Conservation (phyloP, 2,113 vertebrate genomes). For the Oryzias woworae region DNA sequence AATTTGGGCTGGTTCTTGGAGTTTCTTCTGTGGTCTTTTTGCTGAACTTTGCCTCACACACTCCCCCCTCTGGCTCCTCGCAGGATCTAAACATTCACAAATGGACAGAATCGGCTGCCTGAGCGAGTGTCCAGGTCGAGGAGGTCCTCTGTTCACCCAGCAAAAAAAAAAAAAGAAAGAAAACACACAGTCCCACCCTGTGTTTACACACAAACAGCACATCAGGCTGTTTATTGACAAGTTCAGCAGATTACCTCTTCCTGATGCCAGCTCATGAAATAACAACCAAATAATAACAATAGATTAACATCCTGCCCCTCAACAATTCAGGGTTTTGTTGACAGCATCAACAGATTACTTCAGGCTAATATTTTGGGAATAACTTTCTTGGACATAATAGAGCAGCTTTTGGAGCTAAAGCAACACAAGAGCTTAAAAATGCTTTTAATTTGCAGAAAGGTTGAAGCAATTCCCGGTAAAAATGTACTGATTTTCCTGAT, state of each 20-base stretch:
- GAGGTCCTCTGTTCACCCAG: background rate
- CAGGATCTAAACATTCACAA: no score
- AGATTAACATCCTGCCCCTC: slow-evolving; percentile 7
- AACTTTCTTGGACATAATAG: slow-evolving; percentile 36
- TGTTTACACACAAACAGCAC: slow-evolving; percentile 31
- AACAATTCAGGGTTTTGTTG: slow-evolving; percentile 51
- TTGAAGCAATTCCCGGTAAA: no score
- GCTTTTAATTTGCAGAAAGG: no score
- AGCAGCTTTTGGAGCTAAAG: background rate
- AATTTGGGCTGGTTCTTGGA: no score
- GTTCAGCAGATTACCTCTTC: slow-evolving; percentile 52
- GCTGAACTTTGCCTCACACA: slow-evolving; percentile 20
- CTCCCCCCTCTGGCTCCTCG: slow-evolving; percentile 6
- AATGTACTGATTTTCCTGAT: no score
- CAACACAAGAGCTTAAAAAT: no score
- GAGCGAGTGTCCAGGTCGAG: no score
- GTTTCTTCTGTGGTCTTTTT: background rate
- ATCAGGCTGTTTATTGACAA: slow-evolving; percentile 50
- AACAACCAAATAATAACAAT: slow-evolving; percentile 43
- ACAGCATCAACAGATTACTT: slow-evolving; percentile 58
- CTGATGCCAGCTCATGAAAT: slow-evolving; percentile 41
- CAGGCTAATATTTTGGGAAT: slow-evolving; percentile 44
- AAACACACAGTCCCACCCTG: slow-evolving; percentile 13
- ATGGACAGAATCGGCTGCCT: no score
- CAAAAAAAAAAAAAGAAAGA: background rate